Evolutionary conservation across 2,888 invertebrate species (phyloP).

Genomic region (Cybosia mesomella): DNA sequence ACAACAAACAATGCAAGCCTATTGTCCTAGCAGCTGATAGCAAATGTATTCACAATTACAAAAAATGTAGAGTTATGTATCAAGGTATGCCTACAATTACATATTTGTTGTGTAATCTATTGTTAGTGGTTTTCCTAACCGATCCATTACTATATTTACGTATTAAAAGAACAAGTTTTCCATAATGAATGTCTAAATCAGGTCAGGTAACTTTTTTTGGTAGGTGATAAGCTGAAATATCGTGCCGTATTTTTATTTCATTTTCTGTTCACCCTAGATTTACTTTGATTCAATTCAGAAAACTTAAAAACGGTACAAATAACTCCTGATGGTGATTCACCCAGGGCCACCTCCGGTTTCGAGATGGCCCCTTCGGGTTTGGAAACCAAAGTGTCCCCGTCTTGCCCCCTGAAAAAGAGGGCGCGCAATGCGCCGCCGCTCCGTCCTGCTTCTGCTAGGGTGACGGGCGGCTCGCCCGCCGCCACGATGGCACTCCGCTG

Average conservation of each 20-base stretch:
- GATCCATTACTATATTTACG: slow-evolving; percentile 6
- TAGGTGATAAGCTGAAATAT: slow-evolving; percentile 14
- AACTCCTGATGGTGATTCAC: no score
- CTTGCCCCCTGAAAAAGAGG: no score
- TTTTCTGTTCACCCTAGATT: slow-evolving; percentile 17
- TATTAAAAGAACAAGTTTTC: slow-evolving; percentile 2
- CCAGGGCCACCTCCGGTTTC: no score
- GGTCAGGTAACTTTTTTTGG: slow-evolving; percentile 11
- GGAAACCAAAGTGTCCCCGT: no score
- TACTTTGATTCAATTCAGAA: not conserved
- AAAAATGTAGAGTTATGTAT: slow-evolving; percentile 19
- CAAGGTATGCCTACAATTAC: slow-evolving; percentile 16
- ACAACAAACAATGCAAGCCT: slow-evolving; percentile 23
- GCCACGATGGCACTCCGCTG: no score
- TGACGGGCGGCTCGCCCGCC: no score
- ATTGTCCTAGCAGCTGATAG: slow-evolving; percentile 20
- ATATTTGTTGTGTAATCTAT: slow-evolving; percentile 22
- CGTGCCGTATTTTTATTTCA: slow-evolving; percentile 5
- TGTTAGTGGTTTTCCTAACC: slow-evolving; percentile 17
- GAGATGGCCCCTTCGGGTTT: no score
- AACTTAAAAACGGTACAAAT: no score
- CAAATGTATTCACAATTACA: slow-evolving; percentile 15
- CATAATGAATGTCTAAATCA: slow-evolving; percentile 8
- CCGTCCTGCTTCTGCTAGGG: no score
- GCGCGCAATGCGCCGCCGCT: no score